Conservation (phyloP, 1,140 invertebrate genomes). For the Microvelia longipes region DNA sequence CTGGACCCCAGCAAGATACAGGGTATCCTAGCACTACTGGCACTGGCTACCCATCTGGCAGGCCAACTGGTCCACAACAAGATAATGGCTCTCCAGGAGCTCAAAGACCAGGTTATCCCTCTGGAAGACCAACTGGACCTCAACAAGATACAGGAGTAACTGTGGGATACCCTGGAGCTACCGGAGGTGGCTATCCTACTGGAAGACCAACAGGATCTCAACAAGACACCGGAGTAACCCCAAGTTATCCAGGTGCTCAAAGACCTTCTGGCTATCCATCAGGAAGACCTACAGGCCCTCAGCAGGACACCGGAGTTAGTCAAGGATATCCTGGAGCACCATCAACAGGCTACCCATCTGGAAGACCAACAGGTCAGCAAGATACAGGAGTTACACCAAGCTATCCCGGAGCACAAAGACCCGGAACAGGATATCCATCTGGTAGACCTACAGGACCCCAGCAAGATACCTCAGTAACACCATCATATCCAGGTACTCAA, state of each 20-base stretch:
- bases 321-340: conserved; percentile 14
- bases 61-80: conserved; percentile 15
- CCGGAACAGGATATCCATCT: conserved; percentile 21
- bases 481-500: conserved; percentile 18
- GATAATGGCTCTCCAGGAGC: conserved; percentile 14
- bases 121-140: conserved; percentile 5
- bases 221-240: conserved; percentile 5
- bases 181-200: conserved; percentile 15
- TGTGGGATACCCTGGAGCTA: not conserved
- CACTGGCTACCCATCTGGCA: conserved; percentile 16
- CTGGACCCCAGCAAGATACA: conserved; percentile 5
- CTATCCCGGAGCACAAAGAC: not conserved
- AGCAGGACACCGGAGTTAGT: conserved; percentile 15
- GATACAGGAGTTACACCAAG: conserved; percentile 2
- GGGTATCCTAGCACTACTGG: conserved; percentile 12
- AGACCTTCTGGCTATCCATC: conserved; percentile 16
- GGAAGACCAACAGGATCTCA: conserved; percentile 3
- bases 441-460: conserved; percentile 20
- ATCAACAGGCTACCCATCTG: conserved; percentile 17
- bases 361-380: conserved; percentile 17
- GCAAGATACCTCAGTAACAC: conserved; percentile 18
- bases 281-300: conserved; percentile 16
- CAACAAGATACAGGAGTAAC: conserved; percentile 7
- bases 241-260: conserved; percentile 10
- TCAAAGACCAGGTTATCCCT: conserved; percentile 3